A percentile compares a stretch with the other conserved stretches of the same genome.
These are phyloP conservation scores for Mesorhabditis spiculigera DNA, from an alignment of 2,888 invertebrate species.

Conservation along the genomic window DNA sequence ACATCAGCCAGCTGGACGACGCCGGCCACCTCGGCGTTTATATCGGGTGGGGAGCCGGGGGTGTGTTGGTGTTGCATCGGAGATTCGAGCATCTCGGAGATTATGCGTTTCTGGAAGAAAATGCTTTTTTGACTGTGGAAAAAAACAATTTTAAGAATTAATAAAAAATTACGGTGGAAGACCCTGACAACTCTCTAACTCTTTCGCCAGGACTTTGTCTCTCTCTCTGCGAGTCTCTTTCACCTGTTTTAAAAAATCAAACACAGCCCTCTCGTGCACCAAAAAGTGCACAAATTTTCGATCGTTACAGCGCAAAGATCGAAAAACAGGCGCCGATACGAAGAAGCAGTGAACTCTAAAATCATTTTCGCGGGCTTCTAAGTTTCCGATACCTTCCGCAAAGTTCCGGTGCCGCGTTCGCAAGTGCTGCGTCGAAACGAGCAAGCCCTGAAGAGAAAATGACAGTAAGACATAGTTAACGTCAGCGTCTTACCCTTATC, in stretches of 20 bases:
- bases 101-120: conserved; percentile 26
- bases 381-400: conserved; percentile 16
- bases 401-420: conserved; percentile 31
- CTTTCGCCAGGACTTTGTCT: background rate
- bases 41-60: background rate
- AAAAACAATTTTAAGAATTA: background rate
- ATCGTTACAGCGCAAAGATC: conserved; percentile 18
- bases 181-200: background rate
- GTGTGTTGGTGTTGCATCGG: conserved; percentile 18
- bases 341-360: conserved; percentile 37
- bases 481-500: conserved; percentile 30
- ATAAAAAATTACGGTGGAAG: background rate
- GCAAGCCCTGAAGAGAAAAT: conserved; percentile 20
- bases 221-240: background rate
- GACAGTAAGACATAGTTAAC: conserved; percentile 1
- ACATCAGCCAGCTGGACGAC: background rate
- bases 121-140: background rate
- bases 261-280: conserved; percentile 42
- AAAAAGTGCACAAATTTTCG: conserved; percentile 29
- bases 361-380: background rate
- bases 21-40: background rate
- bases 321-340: conserved; percentile 41
- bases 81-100: conserved; percentile 39
- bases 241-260: conserved; percentile 40
- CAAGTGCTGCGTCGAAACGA: conserved; percentile 32